Evolutionary conservation across 2,888 invertebrate species (phyloP).

Genomic region (Pantelozetes paolii): DNA sequence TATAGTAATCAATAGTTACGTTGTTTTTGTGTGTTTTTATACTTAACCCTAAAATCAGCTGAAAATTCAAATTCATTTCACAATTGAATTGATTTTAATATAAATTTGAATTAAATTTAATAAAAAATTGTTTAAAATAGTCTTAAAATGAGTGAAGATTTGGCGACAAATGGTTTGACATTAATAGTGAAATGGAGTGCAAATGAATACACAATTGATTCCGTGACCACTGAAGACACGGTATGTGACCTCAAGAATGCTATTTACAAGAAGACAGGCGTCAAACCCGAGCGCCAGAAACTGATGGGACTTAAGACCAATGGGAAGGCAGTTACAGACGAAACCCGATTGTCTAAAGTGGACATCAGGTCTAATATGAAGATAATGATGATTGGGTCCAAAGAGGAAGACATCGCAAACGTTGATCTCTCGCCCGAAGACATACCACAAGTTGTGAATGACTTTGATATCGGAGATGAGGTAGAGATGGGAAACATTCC

Average conservation of each 20-base stretch:
- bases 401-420: constrained; percentile 76
- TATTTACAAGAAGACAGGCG: constrained; percentile 81
- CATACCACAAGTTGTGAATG: constrained; percentile 80
- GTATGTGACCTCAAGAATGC: constrained; percentile 74
- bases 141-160: constrained; percentile 13
- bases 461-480: constrained; percentile 78
- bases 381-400: constrained; percentile 94
- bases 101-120: too few relatives aligned
- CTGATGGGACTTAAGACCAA: constrained; percentile 73
- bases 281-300: constrained; percentile 88
- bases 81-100: too few relatives aligned
- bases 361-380: constrained; percentile 81
- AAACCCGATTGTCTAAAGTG: constrained; percentile 67
- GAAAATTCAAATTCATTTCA: too few relatives aligned
- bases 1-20: too few relatives aligned
- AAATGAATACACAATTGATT: constrained; percentile 70
- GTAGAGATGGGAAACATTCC: constrained; percentile 64
- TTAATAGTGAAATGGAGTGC: constrained; percentile 88
- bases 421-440: constrained; percentile 64
- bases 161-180: constrained; percentile 3
- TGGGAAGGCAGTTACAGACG: constrained; percentile 74
- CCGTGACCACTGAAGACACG: constrained; percentile 69
- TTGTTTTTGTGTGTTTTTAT: too few relatives aligned
- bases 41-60: background rate
- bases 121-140: background rate